Percentiles rank a stretch among this genome's conserved stretches.
These are phyloP conservation scores for Stomorhina lunata DNA, from an alignment of 2,888 invertebrate species.

Conservation along the genomic window DNA sequence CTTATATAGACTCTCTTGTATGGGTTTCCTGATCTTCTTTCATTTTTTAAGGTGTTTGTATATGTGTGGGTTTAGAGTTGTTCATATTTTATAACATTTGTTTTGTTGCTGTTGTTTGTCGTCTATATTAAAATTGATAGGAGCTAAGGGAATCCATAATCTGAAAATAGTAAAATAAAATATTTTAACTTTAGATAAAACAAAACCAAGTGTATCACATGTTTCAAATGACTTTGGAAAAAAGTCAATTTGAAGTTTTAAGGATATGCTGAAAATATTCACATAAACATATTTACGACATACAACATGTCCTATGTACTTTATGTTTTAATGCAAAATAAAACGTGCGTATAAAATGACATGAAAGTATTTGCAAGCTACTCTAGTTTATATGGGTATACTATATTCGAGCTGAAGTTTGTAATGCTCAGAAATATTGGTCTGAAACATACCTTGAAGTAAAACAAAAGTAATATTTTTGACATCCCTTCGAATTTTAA, in stretches of 20 bases:
- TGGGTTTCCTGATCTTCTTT: background rate
- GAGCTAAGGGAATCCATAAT: constrained; percentile 56
- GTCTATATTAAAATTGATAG: constrained; percentile 60
- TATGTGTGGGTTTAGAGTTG: background rate
- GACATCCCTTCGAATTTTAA: too few relatives aligned
- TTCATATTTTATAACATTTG: constrained; percentile 47
- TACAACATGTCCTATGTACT: constrained; percentile 6
- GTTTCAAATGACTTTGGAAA: constrained; percentile 22
- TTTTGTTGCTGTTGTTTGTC: too few relatives aligned
- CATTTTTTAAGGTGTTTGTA: background rate
- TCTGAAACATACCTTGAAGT: too few relatives aligned
- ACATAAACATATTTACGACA: background rate
- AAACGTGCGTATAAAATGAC: constrained; percentile 62
- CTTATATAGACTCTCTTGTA: background rate
- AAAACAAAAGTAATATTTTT: too few relatives aligned
- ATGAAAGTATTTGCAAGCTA: constrained; percentile 19
- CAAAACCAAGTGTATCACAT: constrained; percentile 46
- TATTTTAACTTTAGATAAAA: constrained; percentile 32
- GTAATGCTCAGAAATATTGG: too few relatives aligned
- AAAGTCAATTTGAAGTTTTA: constrained; percentile 40
- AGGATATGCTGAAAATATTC: constrained; percentile 1
- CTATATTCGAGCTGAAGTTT: too few relatives aligned
- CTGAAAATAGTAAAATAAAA: constrained; percentile 20
- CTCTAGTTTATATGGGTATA: too few relatives aligned
- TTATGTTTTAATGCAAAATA: constrained; percentile 42